Evolutionary conservation across 1,140 invertebrate genomes (phyloP).

Genomic region (Carposina sasakii): DNA sequence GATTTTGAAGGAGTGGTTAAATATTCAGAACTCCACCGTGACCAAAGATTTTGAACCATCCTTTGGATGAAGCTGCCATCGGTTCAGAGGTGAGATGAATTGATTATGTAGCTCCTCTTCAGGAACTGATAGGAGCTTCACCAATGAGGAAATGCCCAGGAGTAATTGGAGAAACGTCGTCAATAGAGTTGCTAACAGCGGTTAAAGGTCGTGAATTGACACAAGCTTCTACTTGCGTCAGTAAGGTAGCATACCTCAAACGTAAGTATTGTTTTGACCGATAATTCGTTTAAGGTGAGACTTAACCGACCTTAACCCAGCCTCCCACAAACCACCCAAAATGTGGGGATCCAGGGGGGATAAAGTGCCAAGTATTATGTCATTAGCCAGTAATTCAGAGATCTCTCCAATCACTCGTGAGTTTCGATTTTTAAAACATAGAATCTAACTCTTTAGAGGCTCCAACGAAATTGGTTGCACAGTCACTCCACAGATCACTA

Average conservation of each 20-base stretch:
- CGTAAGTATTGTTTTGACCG: conserved; percentile 8
- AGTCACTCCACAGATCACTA: conserved; percentile 33
- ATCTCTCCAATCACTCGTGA: conserved; percentile 10
- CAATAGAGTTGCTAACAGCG: conserved; percentile 6
- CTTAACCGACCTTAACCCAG: conserved; percentile 20
- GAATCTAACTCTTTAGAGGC: conserved; percentile 27
- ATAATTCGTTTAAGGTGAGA: conserved; percentile 31
- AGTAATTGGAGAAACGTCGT: conserved; percentile 5
- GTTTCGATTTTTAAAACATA: conserved; percentile 1
- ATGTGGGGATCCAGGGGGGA: conserved; percentile 45
- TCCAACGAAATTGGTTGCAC: conserved; percentile 50
- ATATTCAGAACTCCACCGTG: no score
- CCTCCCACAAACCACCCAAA: conserved; percentile 43
- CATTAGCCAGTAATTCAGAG: conserved; percentile 6
- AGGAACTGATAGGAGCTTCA: no score
- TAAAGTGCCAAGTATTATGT: conserved; percentile 66
- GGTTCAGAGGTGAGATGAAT: no score
- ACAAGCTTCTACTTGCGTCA: conserved; percentile 16
- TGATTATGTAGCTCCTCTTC: no score
- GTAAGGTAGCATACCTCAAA: conserved; percentile 14
- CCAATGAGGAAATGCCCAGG: conserved; percentile 19
- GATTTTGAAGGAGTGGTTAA: no score
- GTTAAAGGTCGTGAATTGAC: conserved; percentile 6
- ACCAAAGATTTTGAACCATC: no score
- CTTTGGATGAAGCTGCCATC: no score